Base-by-base conservation (phyloP, 2,113 vertebrate species). In the Aphelocoma coerulescens region DNA sequence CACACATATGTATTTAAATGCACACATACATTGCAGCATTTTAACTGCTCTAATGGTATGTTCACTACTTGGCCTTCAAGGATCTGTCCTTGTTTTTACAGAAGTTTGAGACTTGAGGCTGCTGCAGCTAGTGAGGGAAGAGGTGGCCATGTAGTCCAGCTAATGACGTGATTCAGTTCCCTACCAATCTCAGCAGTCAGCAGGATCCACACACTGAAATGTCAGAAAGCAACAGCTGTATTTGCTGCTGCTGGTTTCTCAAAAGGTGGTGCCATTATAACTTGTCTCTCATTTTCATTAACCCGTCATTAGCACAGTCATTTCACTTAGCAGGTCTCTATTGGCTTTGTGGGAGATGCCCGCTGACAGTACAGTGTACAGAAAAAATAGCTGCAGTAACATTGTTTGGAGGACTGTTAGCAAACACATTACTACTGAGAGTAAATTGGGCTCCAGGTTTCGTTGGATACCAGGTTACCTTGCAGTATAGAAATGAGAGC, bases 281-380 rank as follows among this genome's bases (percentile, higher is more conserved):
- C 24, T 37, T 67, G 16, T 46, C n/a, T 75, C 30, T 88, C 51
- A 13, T 54, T 86, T 81, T 49, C 48, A 67, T 61, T 80, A 88
- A 30, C 10, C 30, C 37, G 63, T 13, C 55, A 23, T 86, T 71
- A 91, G 30, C 63, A 72, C 35, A 77, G 63, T 43, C 82, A 37
- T 15, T 59, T 26, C 63, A 48, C 67, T 90, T 55, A 19, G 17
- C 37, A 2, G 2, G 33, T 74, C 72, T 88, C 63, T 91, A 5
- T 63, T 74, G 75, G 85, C 88, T 93, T 92, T 94, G 78, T 86
- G 90, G 82, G 90, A 91, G 75, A 67, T 79, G 83, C 84, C 43
- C 2, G 7, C 41, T 58, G 54, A 90, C 24, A 78, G 37, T 23
- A 52, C 1, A 28, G 20, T 18, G 16, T 46, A 39, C 51, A 63